Base-by-base conservation (phyloP, 2,113 vertebrate genomes). In the Phodopus roborovskii region DNA sequence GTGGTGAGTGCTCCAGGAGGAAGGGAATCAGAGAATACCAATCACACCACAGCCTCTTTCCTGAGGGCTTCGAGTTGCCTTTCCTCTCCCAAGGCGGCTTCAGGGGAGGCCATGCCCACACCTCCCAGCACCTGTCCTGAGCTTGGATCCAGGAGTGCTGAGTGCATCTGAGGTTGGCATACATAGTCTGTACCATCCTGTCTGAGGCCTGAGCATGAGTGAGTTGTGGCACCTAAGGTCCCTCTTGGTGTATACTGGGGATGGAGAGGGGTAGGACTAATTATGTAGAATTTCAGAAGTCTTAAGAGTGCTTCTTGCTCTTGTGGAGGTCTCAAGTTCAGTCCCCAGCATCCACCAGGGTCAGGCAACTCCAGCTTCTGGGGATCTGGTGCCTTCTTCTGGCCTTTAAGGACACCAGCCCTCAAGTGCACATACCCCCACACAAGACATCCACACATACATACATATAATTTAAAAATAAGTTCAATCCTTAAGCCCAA, bases 1-100 rank as follows among this genome's bases (percentile, higher is more conserved):
- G 36, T 12, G 4, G 12, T 66, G 42, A 33, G n/a, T 16, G 39
- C 22, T 42, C 60, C 1, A 13, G 33, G 20, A 22, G 11, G 78
- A 70, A 16, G 39, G 3, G 0, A 19, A 2, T 0, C 3, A 15
- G 8, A 26, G 45, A 5, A 4, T 11, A 2, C 13, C 62, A 17
- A 7, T 16, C 20, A 73, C 5, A 74, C 42, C 1, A 0, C 39
- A 75, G 28, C 70, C 53, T 42, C 53, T 60, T 60, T 89, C 70
- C 70, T 1, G 6, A 58, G 50, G 48, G 33, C 86, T 88, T 56
- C 4, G n/a, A n/a, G n/a, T n/a, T n/a, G n/a, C n/a, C n/a, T 26
- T 20, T 85, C 19, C 79, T 68, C 45, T 24, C 19, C 45, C 36
- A 70, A 86, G 45, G 20, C 19, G 15, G 45, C 68, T 73, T 7